Base-by-base conservation (phyloP, 2,888 invertebrate genomes). In the Hydrotaea cyrtoneurina region DNA sequence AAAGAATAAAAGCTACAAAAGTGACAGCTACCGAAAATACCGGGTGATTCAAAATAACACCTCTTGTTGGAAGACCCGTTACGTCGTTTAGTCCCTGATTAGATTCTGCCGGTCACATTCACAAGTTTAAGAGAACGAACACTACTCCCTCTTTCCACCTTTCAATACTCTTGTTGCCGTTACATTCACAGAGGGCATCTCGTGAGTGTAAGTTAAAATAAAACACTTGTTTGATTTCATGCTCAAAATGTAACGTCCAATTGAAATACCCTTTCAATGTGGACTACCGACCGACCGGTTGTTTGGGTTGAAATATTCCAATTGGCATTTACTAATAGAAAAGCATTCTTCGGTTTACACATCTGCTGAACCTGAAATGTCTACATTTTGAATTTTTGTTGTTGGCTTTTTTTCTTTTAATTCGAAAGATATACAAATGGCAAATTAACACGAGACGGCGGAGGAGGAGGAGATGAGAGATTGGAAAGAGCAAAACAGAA, bases 361-460 rank as follows among this genome's bases (percentile, higher is more conserved):
- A 64, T 66, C 17, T 80, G 59, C 77, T 83, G 80, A 83, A 80
- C 77, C 69, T 83, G 80, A 77, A 80, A 72, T 76, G 64, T 78
- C 55, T 64, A 59, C 26, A 23, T 23, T 50, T 59, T 23, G 26
- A 19, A 5, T 21, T 19, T 69, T 53, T 26, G 10, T 59, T n/a
- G 23, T 17, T n/a, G n/a, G n/a, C n/a, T n/a, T n/a, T 31, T 43
- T n/a, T 36, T 36, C 8, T 15, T 26, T 10, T 31, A 71, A 78
- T 11, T 17, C 21, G 26, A 78, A 78, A 55, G 43, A 75, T 46
- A 26, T 59, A n/a, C 69, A 66, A 5, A 83, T 83, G 57, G 72
- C 53, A 80, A 73, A 69, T 73, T 69, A 76, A 59, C 83, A 83
- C 83, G 79, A 76, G 73, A 83, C 77, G 26, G 31, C 43, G 13